Evolutionary conservation across 2,888 invertebrate genomes (phyloP), one percentile per base, ranked within the genome.

Genomic region (Cynaeus angustus): DNA sequence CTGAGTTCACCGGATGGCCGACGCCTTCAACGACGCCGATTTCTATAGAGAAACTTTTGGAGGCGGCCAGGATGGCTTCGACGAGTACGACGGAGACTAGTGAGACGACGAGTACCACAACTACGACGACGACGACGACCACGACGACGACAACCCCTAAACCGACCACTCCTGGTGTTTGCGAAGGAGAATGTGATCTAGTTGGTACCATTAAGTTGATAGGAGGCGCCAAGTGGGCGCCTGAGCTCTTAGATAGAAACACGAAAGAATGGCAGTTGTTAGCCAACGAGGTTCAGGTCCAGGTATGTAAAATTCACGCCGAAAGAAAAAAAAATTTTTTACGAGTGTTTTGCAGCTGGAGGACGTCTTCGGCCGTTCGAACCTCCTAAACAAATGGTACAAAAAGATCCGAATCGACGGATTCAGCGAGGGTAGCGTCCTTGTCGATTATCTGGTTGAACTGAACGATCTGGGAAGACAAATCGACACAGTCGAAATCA

Each of bases 1-100:
- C 95, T 12, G 95, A 94, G 83, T 96, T 96, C 78, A 95, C 95
- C 9, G 96, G 96, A 10, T 96, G 96, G 96, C 95, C 95, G 8
- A 93, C 94, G 0, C 92, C 94, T 4, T 93, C 95, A 0, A 95
- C 95, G 0, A 95, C 95, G 0, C 94, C 95, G 0, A 91, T 95
- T 75, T 94, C 94, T 0, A 92, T 94, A 66, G 94, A 95, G 80
- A 93, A 94, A 81, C 87, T 94, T 5, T 81, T 95, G 53, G 93
- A 93, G 83, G 88, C 88, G 8, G 88, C 88, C 0, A 86, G 90
- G 64, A 89, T 90, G 28, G 90, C 91, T 0, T 89, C 91, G 0
- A 87, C 88, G 71, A 86, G 87, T 1, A 86, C 88, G 9, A 68
- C 74, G 10, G 71, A 73, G 16, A 16, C 52, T 7, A 68, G 72